Percentiles rank a stretch among this genome's conserved stretches.
Conservation (phyloP, 2,888 invertebrate species). For the Synanthedon andrenaeformis region DNA sequence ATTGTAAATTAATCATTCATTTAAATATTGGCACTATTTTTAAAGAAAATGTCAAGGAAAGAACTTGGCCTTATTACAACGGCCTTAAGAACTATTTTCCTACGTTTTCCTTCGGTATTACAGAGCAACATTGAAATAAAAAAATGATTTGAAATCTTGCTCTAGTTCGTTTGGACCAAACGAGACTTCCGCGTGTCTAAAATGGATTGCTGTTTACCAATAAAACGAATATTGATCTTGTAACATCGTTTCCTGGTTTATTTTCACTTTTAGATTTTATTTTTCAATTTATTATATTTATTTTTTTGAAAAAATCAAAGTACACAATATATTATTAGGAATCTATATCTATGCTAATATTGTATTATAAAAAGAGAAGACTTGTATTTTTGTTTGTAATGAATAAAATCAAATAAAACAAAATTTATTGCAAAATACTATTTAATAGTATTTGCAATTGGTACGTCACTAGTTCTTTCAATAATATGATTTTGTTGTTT, state of each 20-base stretch:
- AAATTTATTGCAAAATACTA: too few species aligned
- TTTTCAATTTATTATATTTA: too few species aligned
- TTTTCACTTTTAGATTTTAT: too few species aligned
- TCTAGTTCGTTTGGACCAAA: not conserved
- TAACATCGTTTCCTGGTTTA: not conserved
- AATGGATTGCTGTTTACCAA: conserved; percentile 2
- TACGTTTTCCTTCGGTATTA: conserved; percentile 18
- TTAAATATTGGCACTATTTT: not conserved
- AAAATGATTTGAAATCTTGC: not conserved
- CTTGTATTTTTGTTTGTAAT: too few species aligned
- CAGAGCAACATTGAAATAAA: not conserved
- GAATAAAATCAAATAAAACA: too few species aligned
- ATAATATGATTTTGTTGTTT: too few species aligned
- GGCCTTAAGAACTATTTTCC: conserved; percentile 19
- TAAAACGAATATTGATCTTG: not conserved
- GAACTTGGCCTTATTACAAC: conserved; percentile 20
- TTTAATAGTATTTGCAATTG: too few species aligned
- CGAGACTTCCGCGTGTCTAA: conserved; percentile 5
- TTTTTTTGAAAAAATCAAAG: too few species aligned
- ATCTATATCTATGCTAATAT: too few species aligned
- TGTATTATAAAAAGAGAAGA: too few species aligned
- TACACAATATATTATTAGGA: too few species aligned
- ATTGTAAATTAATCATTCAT: not conserved
- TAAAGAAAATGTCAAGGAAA: conserved; percentile 7
- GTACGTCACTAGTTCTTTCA: too few species aligned